Evolutionary conservation across 2,113 vertebrate genomes (phyloP).

Genomic region (Antechinus flavipes): DNA sequence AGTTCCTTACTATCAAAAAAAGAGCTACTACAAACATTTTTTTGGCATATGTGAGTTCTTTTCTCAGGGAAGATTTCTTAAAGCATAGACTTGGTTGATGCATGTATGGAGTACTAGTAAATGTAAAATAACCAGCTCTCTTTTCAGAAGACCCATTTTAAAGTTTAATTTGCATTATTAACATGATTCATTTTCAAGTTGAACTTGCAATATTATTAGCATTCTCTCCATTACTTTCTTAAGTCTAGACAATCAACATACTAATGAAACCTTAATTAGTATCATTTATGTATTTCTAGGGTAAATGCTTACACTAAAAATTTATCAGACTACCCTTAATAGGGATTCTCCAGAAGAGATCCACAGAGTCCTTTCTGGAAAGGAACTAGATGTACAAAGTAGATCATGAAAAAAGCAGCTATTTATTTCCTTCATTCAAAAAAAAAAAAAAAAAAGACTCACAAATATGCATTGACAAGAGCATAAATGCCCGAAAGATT

Average conservation of each 20-base stretch:
- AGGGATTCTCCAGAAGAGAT: not conserved
- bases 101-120: not conserved
- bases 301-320: not conserved
- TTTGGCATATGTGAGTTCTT: no score
- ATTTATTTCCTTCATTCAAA: no score
- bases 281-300: not conserved
- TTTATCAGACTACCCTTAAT: not conserved
- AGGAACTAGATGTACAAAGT: not conserved
- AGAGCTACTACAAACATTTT: no score
- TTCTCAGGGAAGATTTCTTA: not conserved
- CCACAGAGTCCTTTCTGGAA: not conserved
- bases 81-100: not conserved
- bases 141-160: no score
- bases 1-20: no score
- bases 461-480: no score
- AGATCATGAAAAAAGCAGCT: not conserved
- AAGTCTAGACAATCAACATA: not conserved
- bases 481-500: no score
- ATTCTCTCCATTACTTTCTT: not conserved
- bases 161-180: not conserved
- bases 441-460: no score
- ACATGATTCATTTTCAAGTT: not conserved
- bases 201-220: not conserved
- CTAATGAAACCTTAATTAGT: not conserved
- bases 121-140: not conserved